These are phyloP conservation scores for Gorsachius magnificus DNA, from an alignment of 2,797 vertebrate genomes.

Conservation along the genomic window DNA sequence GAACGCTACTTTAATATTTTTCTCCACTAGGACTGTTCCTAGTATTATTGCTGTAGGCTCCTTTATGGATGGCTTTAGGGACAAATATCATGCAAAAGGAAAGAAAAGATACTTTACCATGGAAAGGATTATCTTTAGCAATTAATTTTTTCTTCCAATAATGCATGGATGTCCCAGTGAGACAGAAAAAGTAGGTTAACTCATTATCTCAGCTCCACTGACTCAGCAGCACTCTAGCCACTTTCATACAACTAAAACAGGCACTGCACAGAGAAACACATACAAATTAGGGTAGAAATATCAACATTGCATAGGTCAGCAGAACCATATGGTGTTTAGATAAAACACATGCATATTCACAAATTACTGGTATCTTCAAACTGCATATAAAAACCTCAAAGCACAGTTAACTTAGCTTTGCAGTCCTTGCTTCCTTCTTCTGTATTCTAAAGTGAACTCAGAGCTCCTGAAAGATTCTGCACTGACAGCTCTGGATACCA, in stretches of 20 bases:
- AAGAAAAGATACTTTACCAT: background rate
- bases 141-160: conserved; percentile 56
- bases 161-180: background rate
- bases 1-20: background rate
- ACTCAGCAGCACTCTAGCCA: conserved; percentile 57
- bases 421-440: background rate
- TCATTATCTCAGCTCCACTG: conserved; percentile 56
- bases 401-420: background rate
- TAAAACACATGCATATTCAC: conserved; percentile 40
- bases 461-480: background rate
- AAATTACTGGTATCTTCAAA: background rate
- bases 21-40: conserved; percentile 3
- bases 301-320: conserved; percentile 56
- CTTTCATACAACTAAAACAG: conserved; percentile 26
- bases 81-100: background rate
- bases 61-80: background rate
- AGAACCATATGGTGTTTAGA: conserved; percentile 48
- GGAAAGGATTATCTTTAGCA: conserved; percentile 49
- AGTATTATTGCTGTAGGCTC: background rate
- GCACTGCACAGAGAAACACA: background rate
- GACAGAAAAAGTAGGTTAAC: conserved; percentile 61
- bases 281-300: conserved; percentile 32
- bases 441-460: background rate
- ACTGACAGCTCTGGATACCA: background rate
- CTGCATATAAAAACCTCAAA: background rate